Evolutionary conservation across 1,140 invertebrate genomes (phyloP).

Genomic region (Drosophila bocqueti): DNA sequence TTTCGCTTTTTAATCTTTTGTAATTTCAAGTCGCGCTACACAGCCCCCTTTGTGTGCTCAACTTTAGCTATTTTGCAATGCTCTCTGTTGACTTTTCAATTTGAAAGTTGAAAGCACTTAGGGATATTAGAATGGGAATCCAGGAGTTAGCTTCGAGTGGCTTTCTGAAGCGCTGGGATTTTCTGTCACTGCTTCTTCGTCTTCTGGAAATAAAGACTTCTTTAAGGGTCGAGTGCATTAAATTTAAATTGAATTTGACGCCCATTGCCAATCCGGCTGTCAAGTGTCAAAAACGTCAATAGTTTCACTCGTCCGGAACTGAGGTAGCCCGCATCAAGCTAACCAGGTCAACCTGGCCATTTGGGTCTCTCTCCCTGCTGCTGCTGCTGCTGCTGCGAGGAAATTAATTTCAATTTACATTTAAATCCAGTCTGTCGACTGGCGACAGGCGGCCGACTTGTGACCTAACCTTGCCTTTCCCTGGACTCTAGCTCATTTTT

Average conservation of each 20-base stretch:
- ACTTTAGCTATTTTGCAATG: conserved; percentile 76
- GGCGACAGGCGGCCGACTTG: conserved; percentile 50
- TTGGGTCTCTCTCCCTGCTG: conserved; percentile 40
- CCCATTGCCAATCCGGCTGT: conserved; percentile 28
- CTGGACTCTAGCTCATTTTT: conserved; percentile 51
- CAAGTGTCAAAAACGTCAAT: conserved; percentile 52
- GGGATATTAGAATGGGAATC: conserved; percentile 78
- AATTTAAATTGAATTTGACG: conserved; percentile 50
- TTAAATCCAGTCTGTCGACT: conserved; percentile 72
- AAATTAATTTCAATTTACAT: conserved; percentile 83
- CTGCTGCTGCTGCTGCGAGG: conserved; percentile 12
- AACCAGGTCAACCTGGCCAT: conserved; percentile 55
- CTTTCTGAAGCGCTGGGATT: conserved; percentile 53
- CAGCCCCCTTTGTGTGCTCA: conserved; percentile 40
- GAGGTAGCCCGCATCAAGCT: conserved; percentile 63
- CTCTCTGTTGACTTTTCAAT: conserved; percentile 82
- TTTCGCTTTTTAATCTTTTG: conserved; percentile 84
- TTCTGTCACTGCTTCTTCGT: conserved; percentile 29
- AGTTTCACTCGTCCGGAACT: neutral
- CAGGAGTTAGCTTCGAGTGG: conserved; percentile 66
- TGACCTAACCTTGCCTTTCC: conserved; percentile 69
- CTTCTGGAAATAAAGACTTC: conserved; percentile 19
- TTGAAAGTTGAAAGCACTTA: conserved; percentile 82
- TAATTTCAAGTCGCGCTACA: conserved; percentile 78
- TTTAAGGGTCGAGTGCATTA: conserved; percentile 21